A percentile compares a stretch with the other conserved stretches of the same genome.
These are phyloP conservation scores for Numenius arquata DNA, from an alignment of 2,113 vertebrate genomes.

Conservation along the genomic window DNA sequence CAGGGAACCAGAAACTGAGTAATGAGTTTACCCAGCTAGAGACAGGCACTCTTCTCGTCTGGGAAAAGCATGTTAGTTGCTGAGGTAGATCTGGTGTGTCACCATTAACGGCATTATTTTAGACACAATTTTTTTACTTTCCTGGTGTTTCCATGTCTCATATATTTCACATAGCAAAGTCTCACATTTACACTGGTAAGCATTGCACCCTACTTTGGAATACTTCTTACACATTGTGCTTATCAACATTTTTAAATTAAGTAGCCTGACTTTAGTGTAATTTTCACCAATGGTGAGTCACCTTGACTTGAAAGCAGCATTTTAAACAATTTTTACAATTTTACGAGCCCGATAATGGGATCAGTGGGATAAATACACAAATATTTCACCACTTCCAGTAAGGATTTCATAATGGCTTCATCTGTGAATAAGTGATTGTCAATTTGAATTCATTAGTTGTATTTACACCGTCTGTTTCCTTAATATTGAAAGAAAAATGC, in stretches of 20 bases:
- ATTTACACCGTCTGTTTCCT: neutral
- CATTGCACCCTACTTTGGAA: neutral
- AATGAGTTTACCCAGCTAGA: slow-evolving; percentile 50
- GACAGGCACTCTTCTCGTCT: neutral
- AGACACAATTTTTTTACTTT: neutral
- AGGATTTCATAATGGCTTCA: neutral
- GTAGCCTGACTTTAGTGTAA: neutral
- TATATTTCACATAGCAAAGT: neutral
- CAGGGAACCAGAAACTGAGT: slow-evolving; percentile 20
- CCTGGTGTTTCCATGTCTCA: neutral
- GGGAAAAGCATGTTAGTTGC: neutral
- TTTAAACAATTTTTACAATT: neutral
- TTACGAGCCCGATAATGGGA: neutral
- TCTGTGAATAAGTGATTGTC: neutral
- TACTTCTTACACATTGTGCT: neutral
- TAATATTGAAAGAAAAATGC: slow-evolving; percentile 2
- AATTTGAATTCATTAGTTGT: slow-evolving; percentile 32
- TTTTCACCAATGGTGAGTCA: neutral
- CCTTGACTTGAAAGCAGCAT: neutral
- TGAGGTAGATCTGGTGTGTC: neutral
- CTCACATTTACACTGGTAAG: neutral
- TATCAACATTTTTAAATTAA: neutral
- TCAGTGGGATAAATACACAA: neutral
- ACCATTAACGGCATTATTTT: neutral
- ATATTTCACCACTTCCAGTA: neutral